Base-by-base conservation (phyloP, 2,797 vertebrate species). In the Pangasius djambal region DNA sequence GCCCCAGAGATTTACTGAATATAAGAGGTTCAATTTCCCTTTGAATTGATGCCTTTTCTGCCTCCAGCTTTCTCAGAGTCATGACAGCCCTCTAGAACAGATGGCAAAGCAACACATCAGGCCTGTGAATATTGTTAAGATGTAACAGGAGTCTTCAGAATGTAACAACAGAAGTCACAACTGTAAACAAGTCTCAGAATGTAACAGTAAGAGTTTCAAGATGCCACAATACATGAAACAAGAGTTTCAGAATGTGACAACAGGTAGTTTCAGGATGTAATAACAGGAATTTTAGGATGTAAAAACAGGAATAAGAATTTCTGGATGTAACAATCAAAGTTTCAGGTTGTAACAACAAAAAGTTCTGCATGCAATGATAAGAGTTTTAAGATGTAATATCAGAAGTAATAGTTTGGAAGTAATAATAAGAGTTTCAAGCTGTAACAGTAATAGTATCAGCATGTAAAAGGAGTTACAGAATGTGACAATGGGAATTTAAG, bases 21-120 rank as follows among this genome's bases (percentile, higher is more conserved):
- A 98, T 93, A 77, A 97, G 94, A 0, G 92, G 95, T 88, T 97
- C 96, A 65, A 97, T 96, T 22, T 98, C 96, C 89, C 94, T 96
- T 94, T 97, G 97, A 87, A 97, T 89, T 0, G 93, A 93, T 25
- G 95, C 94, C 89, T 97, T 98, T 87, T 98, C 95, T 0, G 96
- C 92, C 90, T 96, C 97, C 93, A 99, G 95, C 84, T 90, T 95
- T 89, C 94, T 95, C 13, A 98, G 92, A 20, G 61, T 92, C 90
- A 91, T 93, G 83, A 92, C 92, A 0, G 94, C 95, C 91, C 88
- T 96, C 98, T 99, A 44, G 34, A 89, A 83, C n/a, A 88, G 31
- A 89, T 25, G 40, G 69, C 65, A 82, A 37, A 83, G 48, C 0
- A 89, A 83, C 77, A 65, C 16, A 12, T 37, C 89, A 77, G 34